Evolutionary conservation across 2,888 invertebrate genomes (phyloP), one percentile per base, ranked within the genome.

Genomic region (Coleophora flavipennella): DNA sequence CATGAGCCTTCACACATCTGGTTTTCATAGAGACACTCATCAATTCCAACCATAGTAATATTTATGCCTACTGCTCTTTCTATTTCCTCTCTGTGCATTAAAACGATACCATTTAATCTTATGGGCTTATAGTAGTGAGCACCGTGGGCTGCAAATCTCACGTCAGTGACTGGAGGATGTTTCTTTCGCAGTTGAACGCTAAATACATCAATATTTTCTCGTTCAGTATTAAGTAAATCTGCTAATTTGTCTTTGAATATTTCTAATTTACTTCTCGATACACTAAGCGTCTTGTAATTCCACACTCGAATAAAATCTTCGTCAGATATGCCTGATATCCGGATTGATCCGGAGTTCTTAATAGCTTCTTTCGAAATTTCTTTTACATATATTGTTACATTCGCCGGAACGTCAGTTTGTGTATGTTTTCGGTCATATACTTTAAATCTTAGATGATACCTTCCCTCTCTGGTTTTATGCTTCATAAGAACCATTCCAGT

Each of bases 1-100:
- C 98, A 99, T 40, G 97, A 97, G 9, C 96, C 96, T 79, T 97
- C 96, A 73, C 96, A 97, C 89, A 94, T 93, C 69, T 94, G 92
- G 68, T 96, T 96, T 85, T 97, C 96, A 69, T 96, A 95, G 45
- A 96, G 86, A 71, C 96, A 97, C 81, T 97, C 96, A 62, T 97
- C 98, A 54, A 99, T 97, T 46, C 97, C 97, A 12, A 99, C 97
- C 97, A 97, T 97, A 10, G 95, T 95, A 43, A 98, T 96, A 66
- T 95, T 96, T 45, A 97, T 94, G 33, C 96, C 97, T n/a, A 97
- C 94, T 48, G 93, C 92, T 58, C 92, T 89, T 76, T 97, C 96
- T 62, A 97, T 96, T 88, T 95, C 94, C 76, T 95, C 95, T 43
- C 96, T 88, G 68, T 97, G 93, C 91, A 95, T 94, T 33, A 96